Percentiles rank a stretch among this genome's conserved stretches.
These are phyloP conservation scores for Solenopsis fugax DNA, from an alignment of 1,140 invertebrate genomes.

Conservation along the genomic window DNA sequence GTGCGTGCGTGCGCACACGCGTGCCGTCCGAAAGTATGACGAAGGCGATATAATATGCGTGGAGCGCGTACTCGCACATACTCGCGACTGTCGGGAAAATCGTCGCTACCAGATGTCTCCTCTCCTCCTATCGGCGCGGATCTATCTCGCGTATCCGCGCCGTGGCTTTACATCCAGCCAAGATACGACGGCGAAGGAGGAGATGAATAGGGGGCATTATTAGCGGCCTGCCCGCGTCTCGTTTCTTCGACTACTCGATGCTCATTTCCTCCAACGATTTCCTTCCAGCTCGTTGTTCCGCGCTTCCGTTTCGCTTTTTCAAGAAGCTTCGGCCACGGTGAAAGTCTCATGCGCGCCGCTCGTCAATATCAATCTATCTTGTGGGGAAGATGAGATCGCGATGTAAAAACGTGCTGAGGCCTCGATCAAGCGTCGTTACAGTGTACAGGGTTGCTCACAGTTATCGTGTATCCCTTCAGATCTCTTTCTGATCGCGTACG, in stretches of 20 bases:
- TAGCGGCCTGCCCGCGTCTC: not conserved
- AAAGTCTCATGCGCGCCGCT: conserved; percentile 31
- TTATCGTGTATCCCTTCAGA: not conserved
- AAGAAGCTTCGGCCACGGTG: conserved; percentile 17
- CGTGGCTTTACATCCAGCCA: not conserved
- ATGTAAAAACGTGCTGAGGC: not conserved
- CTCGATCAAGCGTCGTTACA: conserved; percentile 3
- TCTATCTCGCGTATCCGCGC: conserved; percentile 21
- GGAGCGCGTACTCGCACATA: not conserved
- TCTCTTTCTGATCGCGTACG: not conserved
- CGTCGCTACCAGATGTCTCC: conserved; percentile 31
- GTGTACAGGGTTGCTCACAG: not conserved
- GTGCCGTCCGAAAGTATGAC: conserved; percentile 56
- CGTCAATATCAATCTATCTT: conserved; percentile 46
- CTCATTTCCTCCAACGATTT: not conserved
- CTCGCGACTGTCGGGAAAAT: conserved; percentile 33
- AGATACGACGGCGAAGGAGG: conserved; percentile 44
- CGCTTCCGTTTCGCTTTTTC: conserved; percentile 40
- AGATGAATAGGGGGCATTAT: conserved; percentile 71
- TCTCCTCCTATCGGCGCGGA: conserved; percentile 32
- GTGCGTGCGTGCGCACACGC: not conserved
- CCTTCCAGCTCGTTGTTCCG: not conserved
- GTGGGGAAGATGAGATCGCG: conserved; percentile 22
- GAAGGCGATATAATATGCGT: conserved; percentile 3
- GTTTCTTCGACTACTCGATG: conserved; percentile 49